Conservation (phyloP, 2,113 vertebrate species). For the Opisthocomus hoazin region DNA sequence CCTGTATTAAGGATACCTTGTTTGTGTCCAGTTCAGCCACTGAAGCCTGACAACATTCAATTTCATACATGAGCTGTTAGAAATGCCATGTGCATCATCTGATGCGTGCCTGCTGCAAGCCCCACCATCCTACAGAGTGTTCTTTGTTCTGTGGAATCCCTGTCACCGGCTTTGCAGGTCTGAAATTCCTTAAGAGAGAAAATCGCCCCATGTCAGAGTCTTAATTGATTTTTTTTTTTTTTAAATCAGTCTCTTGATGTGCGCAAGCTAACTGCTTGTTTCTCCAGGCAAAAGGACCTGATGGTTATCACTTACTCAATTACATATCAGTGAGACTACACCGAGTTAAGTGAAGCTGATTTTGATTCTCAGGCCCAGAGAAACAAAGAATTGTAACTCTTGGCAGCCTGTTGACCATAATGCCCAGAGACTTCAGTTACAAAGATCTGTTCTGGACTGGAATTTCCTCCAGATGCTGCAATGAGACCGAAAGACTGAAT, state of each 20-base stretch:
- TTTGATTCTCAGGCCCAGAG: not conserved
- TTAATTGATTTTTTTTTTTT: conserved; percentile 48
- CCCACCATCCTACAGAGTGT: not conserved
- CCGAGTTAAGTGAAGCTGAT: not conserved
- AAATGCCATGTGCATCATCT: not conserved
- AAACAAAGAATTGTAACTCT: not conserved
- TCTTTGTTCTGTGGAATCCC: not conserved
- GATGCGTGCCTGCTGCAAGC: not conserved
- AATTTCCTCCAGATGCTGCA: not conserved
- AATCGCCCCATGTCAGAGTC: not conserved
- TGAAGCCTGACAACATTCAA: not conserved
- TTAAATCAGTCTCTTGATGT: conserved; percentile 15
- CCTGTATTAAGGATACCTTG: not conserved
- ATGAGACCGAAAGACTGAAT: not conserved
- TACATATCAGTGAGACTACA: not conserved
- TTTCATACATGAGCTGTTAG: not conserved
- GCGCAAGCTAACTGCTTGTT: not conserved
- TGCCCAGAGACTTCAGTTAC: not conserved
- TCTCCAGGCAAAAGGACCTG: not conserved
- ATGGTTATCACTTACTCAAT: conserved; percentile 14
- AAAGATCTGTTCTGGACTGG: not conserved
- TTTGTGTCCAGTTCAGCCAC: not conserved
- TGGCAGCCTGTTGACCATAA: not conserved
- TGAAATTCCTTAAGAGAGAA: not conserved
- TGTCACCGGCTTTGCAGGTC: not conserved